Base-by-base conservation (phyloP, 1,140 invertebrate genomes). In the Formica selysi region DNA sequence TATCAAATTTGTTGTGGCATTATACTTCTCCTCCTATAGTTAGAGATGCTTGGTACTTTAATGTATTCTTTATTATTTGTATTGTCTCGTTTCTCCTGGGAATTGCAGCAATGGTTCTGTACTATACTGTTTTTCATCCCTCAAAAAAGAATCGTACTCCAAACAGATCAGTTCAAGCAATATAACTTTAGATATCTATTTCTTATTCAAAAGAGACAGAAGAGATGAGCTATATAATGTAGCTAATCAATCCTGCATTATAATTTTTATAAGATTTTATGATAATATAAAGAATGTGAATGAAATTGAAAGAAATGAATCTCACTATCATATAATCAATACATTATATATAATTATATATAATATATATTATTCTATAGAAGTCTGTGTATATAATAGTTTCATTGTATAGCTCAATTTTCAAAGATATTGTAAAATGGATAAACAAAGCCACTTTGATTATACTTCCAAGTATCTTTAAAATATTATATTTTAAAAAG, bases 41-140 rank as follows among this genome's bases (percentile, higher is more conserved):
- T 32, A 93, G 92, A 78, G 84, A 90, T 26, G 95, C 95, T 0
- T 95, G 96, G 92, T 97, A 96, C 91, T 96, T 96, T 92, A 94
- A 96, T 90, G 95, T 96, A 1, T 92, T 97, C 22, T 94, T 97
- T 76, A 94, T 95, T 71, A 92, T 97, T 54, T 96, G 96, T 87
- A 95, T 96, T 41, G 93, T 96, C 5, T 96, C 97, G 2, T 98
- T 97, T 95, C 87, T 97, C 3, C 79, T 97, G 4, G 97, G 97
- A 16, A 95, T 98, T 74, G 86, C 96, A 2, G 96, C 97, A 88
- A 98, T 98, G 97, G 93, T 97, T 13, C 85, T 98, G 1, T 98
- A 98, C 94, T 98, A 98, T 93, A 95, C 96, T 71, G 97, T 96
- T 88, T 98, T 98, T 91, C 97, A 98, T 95, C 97, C 97, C 6